Conservation (phyloP, 2,797 vertebrate genomes). For the Macroramphosus scolopax region DNA sequence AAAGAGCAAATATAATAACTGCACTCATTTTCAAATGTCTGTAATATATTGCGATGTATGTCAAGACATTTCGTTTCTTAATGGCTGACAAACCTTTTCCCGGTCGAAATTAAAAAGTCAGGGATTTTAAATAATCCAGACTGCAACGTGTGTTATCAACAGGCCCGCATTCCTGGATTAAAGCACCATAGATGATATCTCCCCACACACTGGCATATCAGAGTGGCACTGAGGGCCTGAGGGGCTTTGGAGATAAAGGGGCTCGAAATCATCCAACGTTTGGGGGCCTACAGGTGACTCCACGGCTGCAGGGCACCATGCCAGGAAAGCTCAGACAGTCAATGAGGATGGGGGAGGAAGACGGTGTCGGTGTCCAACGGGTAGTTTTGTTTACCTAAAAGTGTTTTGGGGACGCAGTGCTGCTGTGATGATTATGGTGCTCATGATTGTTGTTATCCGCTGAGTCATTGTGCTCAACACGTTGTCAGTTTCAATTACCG, state of each 20-base stretch:
- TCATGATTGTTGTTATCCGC: slow-evolving; percentile 78
- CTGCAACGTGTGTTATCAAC: slow-evolving; percentile 22
- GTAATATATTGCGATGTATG: slow-evolving; percentile 36
- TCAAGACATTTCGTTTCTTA: slow-evolving; percentile 25
- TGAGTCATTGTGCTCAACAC: slow-evolving; percentile 74
- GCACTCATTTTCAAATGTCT: slow-evolving; percentile 24
- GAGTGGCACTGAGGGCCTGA: slow-evolving; percentile 3
- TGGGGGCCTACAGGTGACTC: slow-evolving; percentile 12
- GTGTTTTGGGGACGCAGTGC: slow-evolving; percentile 53
- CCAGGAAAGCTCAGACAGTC: slow-evolving; percentile 51
- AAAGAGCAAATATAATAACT: slow-evolving; percentile 32
- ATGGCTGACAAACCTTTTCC: slow-evolving; percentile 9
- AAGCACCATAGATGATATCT: neutral
- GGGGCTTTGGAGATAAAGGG: slow-evolving; percentile 17
- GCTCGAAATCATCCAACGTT: slow-evolving; percentile 6
- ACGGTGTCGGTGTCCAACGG: slow-evolving; percentile 59
- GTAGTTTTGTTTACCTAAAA: slow-evolving; percentile 78
- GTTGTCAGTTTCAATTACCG: slow-evolving; percentile 81
- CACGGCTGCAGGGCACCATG: neutral
- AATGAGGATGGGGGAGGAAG: slow-evolving; percentile 43
- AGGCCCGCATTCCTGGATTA: neutral
- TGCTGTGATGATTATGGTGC: slow-evolving; percentile 74
- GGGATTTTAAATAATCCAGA: slow-evolving; percentile 20
- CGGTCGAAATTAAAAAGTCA: slow-evolving; percentile 16
- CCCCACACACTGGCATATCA: slow-evolving; percentile 5